Evolutionary conservation across 2,888 invertebrate species (phyloP).

Genomic region (Belgica antarctica): DNA sequence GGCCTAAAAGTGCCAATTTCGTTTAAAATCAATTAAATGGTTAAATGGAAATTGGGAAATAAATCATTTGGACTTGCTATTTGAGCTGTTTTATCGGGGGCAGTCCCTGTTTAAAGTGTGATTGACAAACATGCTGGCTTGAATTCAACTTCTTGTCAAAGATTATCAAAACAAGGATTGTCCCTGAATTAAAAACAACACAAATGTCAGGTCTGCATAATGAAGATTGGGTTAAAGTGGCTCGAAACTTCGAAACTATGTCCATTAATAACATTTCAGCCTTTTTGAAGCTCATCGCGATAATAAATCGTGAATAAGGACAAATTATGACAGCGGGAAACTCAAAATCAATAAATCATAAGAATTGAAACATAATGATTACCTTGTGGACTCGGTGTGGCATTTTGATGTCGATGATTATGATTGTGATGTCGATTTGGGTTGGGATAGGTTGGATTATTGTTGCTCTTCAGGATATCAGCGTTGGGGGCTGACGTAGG

Average conservation of each 20-base stretch:
- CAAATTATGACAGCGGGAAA: constrained; percentile 29
- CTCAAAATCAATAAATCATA: constrained; percentile 36
- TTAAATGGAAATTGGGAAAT: too few species aligned
- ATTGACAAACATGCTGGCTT: too few species aligned
- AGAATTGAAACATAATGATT: constrained; percentile 43
- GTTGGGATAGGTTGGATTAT: constrained; percentile 72
- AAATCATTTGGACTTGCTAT: too few species aligned
- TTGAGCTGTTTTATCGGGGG: too few species aligned
- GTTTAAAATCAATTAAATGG: neutral
- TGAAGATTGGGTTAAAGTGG: too few species aligned
- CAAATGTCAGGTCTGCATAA: too few species aligned
- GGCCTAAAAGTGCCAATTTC: constrained; percentile 28
- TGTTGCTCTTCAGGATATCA: constrained; percentile 74
- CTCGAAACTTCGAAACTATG: too few species aligned
- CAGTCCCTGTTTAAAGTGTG: too few species aligned
- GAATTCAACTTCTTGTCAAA: too few species aligned
- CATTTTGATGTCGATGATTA: constrained; percentile 50
- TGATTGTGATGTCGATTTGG: constrained; percentile 61
- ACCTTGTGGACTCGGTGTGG: constrained; percentile 54
- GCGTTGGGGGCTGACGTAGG: constrained; percentile 75
- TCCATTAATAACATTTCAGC: constrained; percentile 11
- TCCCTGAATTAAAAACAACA: too few species aligned
- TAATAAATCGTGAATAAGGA: constrained; percentile 20
- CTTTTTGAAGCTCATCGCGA: constrained; percentile 11
- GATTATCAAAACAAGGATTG: too few species aligned